phyloP scores from a whole-genome alignment of 2,888 invertebrate species.

The Drosophila anomalata region DNA sequence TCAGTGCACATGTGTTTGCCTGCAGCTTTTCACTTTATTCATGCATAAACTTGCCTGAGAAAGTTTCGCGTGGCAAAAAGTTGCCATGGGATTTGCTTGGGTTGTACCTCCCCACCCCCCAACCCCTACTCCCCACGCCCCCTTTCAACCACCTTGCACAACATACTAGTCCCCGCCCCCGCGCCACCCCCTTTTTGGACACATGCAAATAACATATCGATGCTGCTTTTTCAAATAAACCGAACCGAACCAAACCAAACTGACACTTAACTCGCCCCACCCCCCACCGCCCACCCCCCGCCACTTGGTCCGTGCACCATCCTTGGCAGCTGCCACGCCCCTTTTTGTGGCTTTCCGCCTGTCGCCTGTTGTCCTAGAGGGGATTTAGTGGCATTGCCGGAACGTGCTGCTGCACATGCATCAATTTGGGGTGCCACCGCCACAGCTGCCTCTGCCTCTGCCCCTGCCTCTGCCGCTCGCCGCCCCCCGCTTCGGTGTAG shows the following conservation, averaged over 20 bases:
- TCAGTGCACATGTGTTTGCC: conserved; percentile 30
- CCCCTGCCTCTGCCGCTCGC: neutral
- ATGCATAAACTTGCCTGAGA: conserved; percentile 51
- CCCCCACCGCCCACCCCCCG: neutral
- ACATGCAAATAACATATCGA: conserved; percentile 53
- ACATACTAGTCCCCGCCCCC: neutral
- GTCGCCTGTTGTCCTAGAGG: conserved; percentile 48
- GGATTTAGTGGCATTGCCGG: conserved; percentile 51
- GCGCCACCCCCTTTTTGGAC: conserved; percentile 26
- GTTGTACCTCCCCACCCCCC: neutral
- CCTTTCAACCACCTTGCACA: neutral
- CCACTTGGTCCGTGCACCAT: neutral
- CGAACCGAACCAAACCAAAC: conserved; percentile 5
- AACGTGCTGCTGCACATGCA: conserved; percentile 53
- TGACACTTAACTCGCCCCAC: neutral
- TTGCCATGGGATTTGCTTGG: conserved; percentile 49
- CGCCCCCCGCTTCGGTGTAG: neutral
- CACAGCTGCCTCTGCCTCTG: conserved; percentile 12
- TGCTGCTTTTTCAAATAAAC: conserved; percentile 49
- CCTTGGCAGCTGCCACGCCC: conserved; percentile 23
- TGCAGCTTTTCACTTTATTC: conserved; percentile 52
- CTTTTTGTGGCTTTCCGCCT: conserved; percentile 41
- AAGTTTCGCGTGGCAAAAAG: conserved; percentile 51
- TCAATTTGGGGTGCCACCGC: conserved; percentile 46
- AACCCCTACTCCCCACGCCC: neutral